phyloP scores from a whole-genome alignment of 2,113 vertebrate species.

The Melanotaenia duboulayi region DNA sequence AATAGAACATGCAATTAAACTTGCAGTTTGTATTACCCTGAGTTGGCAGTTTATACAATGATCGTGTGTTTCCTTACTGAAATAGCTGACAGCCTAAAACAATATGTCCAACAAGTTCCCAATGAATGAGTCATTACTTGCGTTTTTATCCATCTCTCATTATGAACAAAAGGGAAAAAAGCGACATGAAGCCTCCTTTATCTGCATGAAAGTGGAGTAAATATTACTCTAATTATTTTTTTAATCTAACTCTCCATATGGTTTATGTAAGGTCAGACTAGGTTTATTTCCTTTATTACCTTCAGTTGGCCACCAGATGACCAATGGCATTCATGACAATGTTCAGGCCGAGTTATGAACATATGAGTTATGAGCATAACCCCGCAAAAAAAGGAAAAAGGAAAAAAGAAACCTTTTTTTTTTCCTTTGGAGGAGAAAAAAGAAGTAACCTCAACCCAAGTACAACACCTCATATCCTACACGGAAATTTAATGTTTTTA shows the following conservation, averaged over 20 bases:
- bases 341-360: neutral
- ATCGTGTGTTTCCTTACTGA: constrained; percentile 15
- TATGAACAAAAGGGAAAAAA: neutral
- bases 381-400: too few relatives aligned
- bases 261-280: neutral
- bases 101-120: constrained; percentile 43
- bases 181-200: neutral
- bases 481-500: neutral
- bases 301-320: constrained; percentile 12
- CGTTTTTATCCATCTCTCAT: constrained; percentile 7
- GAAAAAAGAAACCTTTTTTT: too few relatives aligned
- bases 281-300: neutral
- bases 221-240: neutral
- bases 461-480: neutral
- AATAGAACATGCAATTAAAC: neutral
- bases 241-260: constrained; percentile 1
- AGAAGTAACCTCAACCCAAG: neutral
- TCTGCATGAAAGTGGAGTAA: neutral
- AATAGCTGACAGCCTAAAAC: constrained; percentile 17
- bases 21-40: neutral
- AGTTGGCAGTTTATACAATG: constrained; percentile 2
- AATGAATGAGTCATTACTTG: constrained; percentile 48
- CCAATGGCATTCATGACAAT: constrained; percentile 1
- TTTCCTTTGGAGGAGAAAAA: too few relatives aligned
- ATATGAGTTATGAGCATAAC: too few relatives aligned